Conservation (phyloP, 1,140 invertebrate species). For the Hirudo medicinalis region DNA sequence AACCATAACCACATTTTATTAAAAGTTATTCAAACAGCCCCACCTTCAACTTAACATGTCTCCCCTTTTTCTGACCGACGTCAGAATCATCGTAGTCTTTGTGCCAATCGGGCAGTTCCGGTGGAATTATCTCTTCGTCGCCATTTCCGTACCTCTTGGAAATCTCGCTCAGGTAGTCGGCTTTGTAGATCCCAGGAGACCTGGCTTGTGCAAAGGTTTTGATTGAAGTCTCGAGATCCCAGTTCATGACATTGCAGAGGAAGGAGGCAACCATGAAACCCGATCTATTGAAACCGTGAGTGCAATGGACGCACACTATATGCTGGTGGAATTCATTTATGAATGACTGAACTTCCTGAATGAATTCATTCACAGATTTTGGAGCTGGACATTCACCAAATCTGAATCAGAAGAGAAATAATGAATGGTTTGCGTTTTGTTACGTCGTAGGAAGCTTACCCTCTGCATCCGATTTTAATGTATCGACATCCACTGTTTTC, state of each 20-base stretch:
- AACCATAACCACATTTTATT: neutral
- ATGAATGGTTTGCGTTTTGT: too few species aligned
- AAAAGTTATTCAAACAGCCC: neutral
- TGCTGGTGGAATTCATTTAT: slow-evolving; percentile 13
- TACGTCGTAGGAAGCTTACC: slow-evolving; percentile 47
- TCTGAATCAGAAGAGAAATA: slow-evolving; percentile 9
- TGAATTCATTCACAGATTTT: too few species aligned
- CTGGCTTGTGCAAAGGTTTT: slow-evolving; percentile 30
- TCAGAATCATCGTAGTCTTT: slow-evolving; percentile 25
- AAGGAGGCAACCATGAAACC: slow-evolving; percentile 80
- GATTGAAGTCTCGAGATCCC: slow-evolving; percentile 34
- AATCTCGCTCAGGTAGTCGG: slow-evolving; percentile 50
- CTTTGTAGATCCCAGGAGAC: slow-evolving; percentile 56
- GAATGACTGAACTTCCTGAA: neutral
- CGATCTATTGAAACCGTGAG: slow-evolving; percentile 95
- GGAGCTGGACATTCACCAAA: too few species aligned
- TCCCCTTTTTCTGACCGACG: too few species aligned
- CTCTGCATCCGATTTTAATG: slow-evolving; percentile 70
- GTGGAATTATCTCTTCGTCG: slow-evolving; percentile 57
- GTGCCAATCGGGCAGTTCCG: slow-evolving; percentile 69
- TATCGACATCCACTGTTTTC: slow-evolving; percentile 61
- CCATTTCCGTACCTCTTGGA: slow-evolving; percentile 60
- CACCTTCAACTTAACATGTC: neutral
- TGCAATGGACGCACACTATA: slow-evolving; percentile 73
- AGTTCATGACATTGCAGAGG: slow-evolving; percentile 60